These are phyloP conservation scores for Entomobrya proxima DNA, from an alignment of 2,888 invertebrate species.

Conservation along the genomic window DNA sequence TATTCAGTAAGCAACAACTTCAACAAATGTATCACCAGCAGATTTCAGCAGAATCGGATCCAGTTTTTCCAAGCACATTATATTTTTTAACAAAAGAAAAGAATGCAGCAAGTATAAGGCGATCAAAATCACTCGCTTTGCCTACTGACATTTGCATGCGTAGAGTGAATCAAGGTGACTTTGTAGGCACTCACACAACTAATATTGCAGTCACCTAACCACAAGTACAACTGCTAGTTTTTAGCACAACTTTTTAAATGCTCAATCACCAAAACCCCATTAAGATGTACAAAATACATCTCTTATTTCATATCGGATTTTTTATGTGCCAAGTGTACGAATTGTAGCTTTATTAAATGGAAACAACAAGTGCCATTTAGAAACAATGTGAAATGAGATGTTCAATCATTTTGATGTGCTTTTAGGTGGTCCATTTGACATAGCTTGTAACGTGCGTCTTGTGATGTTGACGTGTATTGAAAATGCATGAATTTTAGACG, in stretches of 20 bases:
- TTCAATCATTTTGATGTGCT: background rate
- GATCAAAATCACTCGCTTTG: background rate
- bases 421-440: conserved; percentile 8
- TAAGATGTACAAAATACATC: too few relatives aligned
- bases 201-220: background rate
- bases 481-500: background rate
- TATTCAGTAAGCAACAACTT: conserved; percentile 33
- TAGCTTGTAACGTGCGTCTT: background rate
- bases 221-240: too few relatives aligned
- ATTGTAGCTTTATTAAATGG: too few relatives aligned
- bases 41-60: too few relatives aligned
- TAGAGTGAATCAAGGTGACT: background rate
- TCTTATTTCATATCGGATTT: too few relatives aligned
- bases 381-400: background rate
- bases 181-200: background rate
- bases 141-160: conserved; percentile 2
- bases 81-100: background rate
- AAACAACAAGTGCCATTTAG: too few relatives aligned
- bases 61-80: conserved; percentile 52
- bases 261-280: too few relatives aligned
- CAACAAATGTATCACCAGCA: too few relatives aligned
- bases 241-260: too few relatives aligned
- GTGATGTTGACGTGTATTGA: background rate
- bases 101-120: background rate
- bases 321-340: too few relatives aligned